phyloP scores from a whole-genome alignment of 2,888 invertebrate genomes.

The Lasioglossum marginatum region DNA sequence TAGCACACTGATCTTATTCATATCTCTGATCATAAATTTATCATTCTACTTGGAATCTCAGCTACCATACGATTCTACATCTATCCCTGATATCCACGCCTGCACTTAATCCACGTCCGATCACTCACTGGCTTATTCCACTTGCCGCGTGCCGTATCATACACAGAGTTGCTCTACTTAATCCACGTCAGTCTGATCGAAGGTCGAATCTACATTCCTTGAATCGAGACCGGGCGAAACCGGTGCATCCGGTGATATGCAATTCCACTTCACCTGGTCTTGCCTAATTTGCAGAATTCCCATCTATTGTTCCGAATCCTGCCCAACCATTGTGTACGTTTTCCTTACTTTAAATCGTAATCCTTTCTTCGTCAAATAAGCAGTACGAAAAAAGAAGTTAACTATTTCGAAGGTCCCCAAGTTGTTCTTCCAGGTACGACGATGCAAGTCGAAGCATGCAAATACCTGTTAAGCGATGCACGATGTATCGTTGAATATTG shows the following conservation, averaged over 20 bases:
- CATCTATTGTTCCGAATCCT: not conserved
- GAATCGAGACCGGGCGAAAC: not conserved
- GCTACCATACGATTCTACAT: not conserved
- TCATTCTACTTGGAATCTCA: not conserved
- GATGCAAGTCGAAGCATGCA: not conserved
- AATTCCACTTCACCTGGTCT: not conserved
- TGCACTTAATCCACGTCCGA: not conserved
- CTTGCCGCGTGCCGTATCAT: conserved; percentile 6
- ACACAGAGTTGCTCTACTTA: not conserved
- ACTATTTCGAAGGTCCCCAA: not conserved
- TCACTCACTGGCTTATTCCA: not conserved
- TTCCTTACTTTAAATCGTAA: not conserved
- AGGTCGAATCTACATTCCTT: conserved; percentile 3
- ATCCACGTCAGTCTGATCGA: not conserved
- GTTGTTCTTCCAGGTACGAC: not conserved
- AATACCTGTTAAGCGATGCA: not conserved
- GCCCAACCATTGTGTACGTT: too few species aligned
- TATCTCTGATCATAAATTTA: not conserved
- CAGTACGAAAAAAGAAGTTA: not conserved
- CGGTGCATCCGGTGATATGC: not conserved
- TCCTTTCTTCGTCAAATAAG: not conserved
- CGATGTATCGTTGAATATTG: conserved; percentile 1
- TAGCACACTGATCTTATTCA: not conserved
- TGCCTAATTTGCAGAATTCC: not conserved
- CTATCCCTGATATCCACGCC: not conserved